Conservation (phyloP, 2,888 invertebrate genomes). For the Oxytorus armatus region DNA sequence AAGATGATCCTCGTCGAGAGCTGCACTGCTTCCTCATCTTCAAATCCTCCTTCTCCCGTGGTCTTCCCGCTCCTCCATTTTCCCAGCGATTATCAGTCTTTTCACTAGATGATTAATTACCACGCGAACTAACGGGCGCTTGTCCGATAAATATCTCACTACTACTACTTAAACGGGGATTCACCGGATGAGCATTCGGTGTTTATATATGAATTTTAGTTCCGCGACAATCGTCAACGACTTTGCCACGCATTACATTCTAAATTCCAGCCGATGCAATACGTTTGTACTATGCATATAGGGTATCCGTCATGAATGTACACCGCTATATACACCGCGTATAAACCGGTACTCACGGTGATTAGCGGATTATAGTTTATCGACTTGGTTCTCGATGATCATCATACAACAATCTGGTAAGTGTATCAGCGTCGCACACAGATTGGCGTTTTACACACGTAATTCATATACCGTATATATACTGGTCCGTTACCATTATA, state of each 20-base stretch:
- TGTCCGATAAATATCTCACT: slow-evolving; percentile 47
- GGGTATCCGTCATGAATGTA: slow-evolving; percentile 1
- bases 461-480: background rate
- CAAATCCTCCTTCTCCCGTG: slow-evolving; percentile 31
- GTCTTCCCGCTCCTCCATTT: slow-evolving; percentile 63
- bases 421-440: slow-evolving; percentile 14
- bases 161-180: slow-evolving; percentile 23
- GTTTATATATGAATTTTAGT: background rate
- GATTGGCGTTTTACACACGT: background rate
- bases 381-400: slow-evolving; percentile 31
- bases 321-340: background rate
- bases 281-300: background rate
- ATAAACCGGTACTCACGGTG: slow-evolving; percentile 27
- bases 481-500: background rate
- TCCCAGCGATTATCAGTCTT: slow-evolving; percentile 71
- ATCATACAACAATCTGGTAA: slow-evolving; percentile 30
- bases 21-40: slow-evolving; percentile 59
- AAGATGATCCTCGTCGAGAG: slow-evolving; percentile 70
- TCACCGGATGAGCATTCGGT: slow-evolving; percentile 4
- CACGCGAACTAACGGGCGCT: slow-evolving; percentile 34
- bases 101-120: slow-evolving; percentile 74
- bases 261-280: background rate
- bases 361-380: slow-evolving; percentile 46
- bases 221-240: background rate
- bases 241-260: background rate